A percentile compares a stretch with the other conserved stretches of the same genome.
These are phyloP conservation scores for Hydropsyche tenuis DNA, from an alignment of 1,140 invertebrate species.

Conservation along the genomic window DNA sequence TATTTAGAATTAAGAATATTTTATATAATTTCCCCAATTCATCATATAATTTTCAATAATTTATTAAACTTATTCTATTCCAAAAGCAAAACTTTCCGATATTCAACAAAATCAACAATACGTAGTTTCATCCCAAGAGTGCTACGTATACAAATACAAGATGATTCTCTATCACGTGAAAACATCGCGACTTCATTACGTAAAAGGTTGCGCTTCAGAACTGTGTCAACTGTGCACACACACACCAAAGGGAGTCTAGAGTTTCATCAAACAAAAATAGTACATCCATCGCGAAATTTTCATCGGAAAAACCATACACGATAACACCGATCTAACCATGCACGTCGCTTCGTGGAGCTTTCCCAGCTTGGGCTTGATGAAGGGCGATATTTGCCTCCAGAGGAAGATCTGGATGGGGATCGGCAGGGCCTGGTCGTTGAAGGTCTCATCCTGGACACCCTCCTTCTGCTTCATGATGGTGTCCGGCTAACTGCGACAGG, in stretches of 20 bases:
- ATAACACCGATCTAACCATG: constrained; percentile 76
- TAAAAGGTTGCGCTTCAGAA: constrained; percentile 17
- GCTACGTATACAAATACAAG: too few relatives aligned
- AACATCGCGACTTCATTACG: constrained; percentile 3
- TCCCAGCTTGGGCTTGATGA: constrained; percentile 90
- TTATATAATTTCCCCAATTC: too few relatives aligned
- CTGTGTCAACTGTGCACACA: constrained; percentile 4
- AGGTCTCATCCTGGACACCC: constrained; percentile 63
- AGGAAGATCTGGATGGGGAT: constrained; percentile 97
- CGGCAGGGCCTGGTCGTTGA: constrained; percentile 82
- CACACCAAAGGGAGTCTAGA: not conserved
- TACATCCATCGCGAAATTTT: too few relatives aligned
- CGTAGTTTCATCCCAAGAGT: too few relatives aligned
- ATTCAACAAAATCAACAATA: too few relatives aligned
- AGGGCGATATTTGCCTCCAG: constrained; percentile 96
- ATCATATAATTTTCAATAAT: too few relatives aligned
- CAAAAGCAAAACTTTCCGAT: too few relatives aligned
- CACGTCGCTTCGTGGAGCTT: constrained; percentile 96
- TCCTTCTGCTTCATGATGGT: constrained; percentile 57
- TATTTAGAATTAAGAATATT: too few relatives aligned
- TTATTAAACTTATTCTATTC: too few relatives aligned
- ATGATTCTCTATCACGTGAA: too few relatives aligned
- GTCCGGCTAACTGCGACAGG: too few relatives aligned
- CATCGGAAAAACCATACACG: too few relatives aligned
- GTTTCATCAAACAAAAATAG: constrained; percentile 10